Evolutionary conservation across 2,888 invertebrate genomes (phyloP).

Genomic region (Cheilosia vulpina): DNA sequence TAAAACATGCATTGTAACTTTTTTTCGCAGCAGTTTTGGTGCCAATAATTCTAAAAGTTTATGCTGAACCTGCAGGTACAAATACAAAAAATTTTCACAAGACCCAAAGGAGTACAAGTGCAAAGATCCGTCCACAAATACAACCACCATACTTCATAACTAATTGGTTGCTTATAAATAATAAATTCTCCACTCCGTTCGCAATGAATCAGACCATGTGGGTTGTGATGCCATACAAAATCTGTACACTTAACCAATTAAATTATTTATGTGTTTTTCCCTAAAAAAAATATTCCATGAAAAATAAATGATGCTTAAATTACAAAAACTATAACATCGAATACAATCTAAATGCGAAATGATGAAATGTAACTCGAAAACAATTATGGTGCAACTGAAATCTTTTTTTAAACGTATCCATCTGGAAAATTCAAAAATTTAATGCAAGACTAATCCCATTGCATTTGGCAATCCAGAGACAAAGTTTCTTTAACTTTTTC

Average conservation of each 20-base stretch:
- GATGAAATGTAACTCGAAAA: neutral
- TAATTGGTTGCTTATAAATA: neutral
- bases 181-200: neutral
- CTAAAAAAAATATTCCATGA: neutral
- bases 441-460: slow-evolving; percentile 20
- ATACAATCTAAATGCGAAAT: neutral
- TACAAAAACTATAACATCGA: neutral
- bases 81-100: neutral
- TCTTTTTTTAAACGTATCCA: slow-evolving; percentile 5
- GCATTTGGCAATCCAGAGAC: slow-evolving; percentile 15
- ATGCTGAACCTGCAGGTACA: neutral
- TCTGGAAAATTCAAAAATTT: slow-evolving; percentile 17
- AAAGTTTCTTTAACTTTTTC: slow-evolving; percentile 3
- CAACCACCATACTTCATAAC: neutral
- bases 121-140: too few species aligned
- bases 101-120: too few species aligned
- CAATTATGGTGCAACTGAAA: neutral
- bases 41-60: too few species aligned
- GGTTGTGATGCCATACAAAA: neutral
- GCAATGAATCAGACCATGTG: neutral
- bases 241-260: neutral
- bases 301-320: too few species aligned
- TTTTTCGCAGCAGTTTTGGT: too few species aligned
- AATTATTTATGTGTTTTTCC: neutral
- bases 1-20: too few species aligned